Conservation (phyloP, 2,797 vertebrate species). For the Microctenopoma steveboyesi region DNA sequence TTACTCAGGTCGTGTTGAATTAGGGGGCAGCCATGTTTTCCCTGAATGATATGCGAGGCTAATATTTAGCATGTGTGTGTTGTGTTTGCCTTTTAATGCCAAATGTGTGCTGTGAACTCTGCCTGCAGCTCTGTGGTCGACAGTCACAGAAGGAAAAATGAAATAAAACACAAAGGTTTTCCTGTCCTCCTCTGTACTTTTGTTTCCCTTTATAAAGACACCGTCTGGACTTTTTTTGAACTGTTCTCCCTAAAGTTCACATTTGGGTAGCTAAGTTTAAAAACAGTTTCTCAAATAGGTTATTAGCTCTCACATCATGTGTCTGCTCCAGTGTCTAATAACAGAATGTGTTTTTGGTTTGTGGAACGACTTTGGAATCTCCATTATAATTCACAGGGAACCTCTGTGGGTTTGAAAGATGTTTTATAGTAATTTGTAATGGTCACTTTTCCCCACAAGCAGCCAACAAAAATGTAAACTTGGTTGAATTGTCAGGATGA, state of each 20-base stretch:
- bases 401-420: too few species aligned
- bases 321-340: too few species aligned
- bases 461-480: too few species aligned
- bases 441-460: too few species aligned
- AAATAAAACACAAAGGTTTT: slow-evolving; percentile 8
- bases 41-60: slow-evolving; percentile 31
- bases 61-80: slow-evolving; percentile 42
- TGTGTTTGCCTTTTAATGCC: slow-evolving; percentile 16
- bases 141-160: slow-evolving; percentile 10
- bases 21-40: slow-evolving; percentile 12
- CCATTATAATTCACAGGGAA: too few species aligned
- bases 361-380: too few species aligned
- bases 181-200: neutral
- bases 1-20: slow-evolving; percentile 22
- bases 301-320: too few species aligned
- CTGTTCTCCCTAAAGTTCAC: too few species aligned
- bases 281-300: neutral
- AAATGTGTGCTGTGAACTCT: neutral
- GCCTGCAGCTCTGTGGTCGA: slow-evolving; percentile 4
- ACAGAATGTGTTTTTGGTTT: too few species aligned
- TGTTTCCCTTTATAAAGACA: neutral
- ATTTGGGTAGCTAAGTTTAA: too few species aligned
- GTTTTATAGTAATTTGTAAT: too few species aligned
- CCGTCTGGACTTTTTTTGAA: neutral
- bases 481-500: too few species aligned